Percentiles rank a stretch among this genome's conserved stretches.
Conservation (phyloP, 2,888 invertebrate genomes). For the Ichneumoninae sp. region DNA sequence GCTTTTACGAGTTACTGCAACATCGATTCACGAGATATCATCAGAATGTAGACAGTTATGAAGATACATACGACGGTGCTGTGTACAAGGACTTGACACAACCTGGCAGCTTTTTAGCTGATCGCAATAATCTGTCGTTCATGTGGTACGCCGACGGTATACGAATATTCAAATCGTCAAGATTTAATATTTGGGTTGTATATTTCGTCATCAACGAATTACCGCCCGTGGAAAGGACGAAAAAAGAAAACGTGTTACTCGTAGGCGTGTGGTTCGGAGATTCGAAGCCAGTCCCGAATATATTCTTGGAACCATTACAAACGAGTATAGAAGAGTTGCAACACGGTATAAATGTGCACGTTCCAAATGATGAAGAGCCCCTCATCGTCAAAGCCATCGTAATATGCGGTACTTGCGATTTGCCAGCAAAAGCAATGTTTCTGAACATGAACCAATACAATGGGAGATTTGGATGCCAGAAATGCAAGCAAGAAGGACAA, state of each 20-base stretch:
- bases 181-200: neutral
- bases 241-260: neutral
- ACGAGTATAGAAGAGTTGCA: neutral
- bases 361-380: conserved; percentile 32
- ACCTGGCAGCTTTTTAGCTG: neutral
- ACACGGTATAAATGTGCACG: conserved; percentile 27
- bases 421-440: conserved; percentile 13
- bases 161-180: conserved; percentile 2
- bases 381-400: conserved; percentile 21
- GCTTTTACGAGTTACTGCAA: neutral
- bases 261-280: neutral
- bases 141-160: neutral
- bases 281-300: neutral
- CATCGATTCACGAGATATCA: neutral
- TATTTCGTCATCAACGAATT: conserved; percentile 9
- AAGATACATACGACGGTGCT: conserved; percentile 4
- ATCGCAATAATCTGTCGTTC: neutral
- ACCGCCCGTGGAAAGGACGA: neutral
- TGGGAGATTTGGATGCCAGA: neutral
- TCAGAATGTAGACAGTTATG: neutral
- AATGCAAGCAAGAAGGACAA: conserved; percentile 1
- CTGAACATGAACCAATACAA: conserved; percentile 23
- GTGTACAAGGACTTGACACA: neutral
- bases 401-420: conserved; percentile 3
- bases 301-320: neutral